Percentiles rank a stretch among this genome's conserved stretches.
phyloP scores from a whole-genome alignment of 2,888 invertebrate species.

The Drosophila nigritarsus region DNA sequence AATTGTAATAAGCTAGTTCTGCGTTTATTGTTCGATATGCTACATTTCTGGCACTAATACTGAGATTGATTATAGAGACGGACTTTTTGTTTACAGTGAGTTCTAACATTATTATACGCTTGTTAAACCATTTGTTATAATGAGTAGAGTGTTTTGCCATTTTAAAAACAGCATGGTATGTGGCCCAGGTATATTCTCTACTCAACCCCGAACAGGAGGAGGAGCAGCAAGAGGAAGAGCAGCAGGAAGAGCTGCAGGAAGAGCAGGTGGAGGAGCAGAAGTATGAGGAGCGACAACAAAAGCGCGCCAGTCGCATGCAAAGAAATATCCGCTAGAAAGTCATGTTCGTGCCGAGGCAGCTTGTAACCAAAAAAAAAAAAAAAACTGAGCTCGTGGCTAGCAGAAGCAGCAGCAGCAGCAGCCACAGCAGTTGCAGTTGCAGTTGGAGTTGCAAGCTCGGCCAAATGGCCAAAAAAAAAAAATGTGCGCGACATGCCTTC shows the following conservation, averaged over 20 bases:
- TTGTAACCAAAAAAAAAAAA: slow-evolving; percentile 37
- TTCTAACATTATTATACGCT: background rate
- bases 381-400: slow-evolving; percentile 21
- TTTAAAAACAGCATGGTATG: slow-evolving; percentile 49
- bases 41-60: background rate
- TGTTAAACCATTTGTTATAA: background rate
- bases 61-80: background rate
- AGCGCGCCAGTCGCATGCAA: slow-evolving; percentile 74
- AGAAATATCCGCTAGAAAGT: slow-evolving; percentile 81
- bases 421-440: slow-evolving; percentile 21
- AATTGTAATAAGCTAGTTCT: too few relatives aligned
- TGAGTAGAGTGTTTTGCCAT: background rate
- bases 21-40: background rate
- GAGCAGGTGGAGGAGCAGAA: too few relatives aligned
- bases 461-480: slow-evolving; percentile 57
- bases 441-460: slow-evolving; percentile 28
- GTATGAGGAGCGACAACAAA: slow-evolving; percentile 58
- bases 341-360: slow-evolving; percentile 71
- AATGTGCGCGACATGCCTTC: slow-evolving; percentile 59
- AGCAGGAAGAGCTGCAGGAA: background rate
- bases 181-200: slow-evolving; percentile 22
- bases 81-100: background rate
- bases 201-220: background rate
- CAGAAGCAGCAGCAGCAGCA: slow-evolving; percentile 21
- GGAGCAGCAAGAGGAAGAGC: background rate